Evolutionary conservation across 2,113 vertebrate genomes (phyloP), one percentile per base, ranked within the genome.

Genomic region (Microtus oregoni): DNA sequence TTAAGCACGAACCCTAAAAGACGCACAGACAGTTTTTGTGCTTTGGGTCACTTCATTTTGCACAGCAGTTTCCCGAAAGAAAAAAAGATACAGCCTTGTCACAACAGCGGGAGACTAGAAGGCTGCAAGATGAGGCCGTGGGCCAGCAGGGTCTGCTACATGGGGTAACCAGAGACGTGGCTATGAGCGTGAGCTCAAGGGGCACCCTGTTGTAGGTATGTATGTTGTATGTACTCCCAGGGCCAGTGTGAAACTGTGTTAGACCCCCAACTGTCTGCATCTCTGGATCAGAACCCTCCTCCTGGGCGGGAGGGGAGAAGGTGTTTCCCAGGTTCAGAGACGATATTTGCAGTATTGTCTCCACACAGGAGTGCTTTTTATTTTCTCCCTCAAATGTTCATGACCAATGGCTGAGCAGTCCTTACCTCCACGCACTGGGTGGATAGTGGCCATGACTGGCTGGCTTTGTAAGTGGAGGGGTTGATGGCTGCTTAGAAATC

Each of bases 31-130:
- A 8, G n/a, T 73, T 32, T 72, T 77, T 44, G 55, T 82, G 65
- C 47, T 89, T 81, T 0, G 5, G 58, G 24, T 96, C 94, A 76
- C 92, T 26, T 95, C 85, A 63, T 28, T 87, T 52, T 86, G 79
- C 35, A 67, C 22, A 38, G 20, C 24, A 94, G 50, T 86, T 96
- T 95, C 92, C 93, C 75, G 52, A 68, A 58, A 58, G 26, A 87
- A 73, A 91, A 68, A 14, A 24, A 70, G 47, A 67, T 11, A 19
- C 28, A 77, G 87, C 30, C 55, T 96, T 90, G 83, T 30, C 68
- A 76, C 70, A 91, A 5, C 4, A 35, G 92, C 88, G 67, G 58
- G 90, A 77, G 65, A 35, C 28, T 44, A 12, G 91, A 20, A 10
- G 3, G 3, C 35, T 11, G 4, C 35, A 13, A 14, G 0, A 7